Base-by-base conservation (phyloP, 1,140 invertebrate genomes). In the Drosophila lowei region DNA sequence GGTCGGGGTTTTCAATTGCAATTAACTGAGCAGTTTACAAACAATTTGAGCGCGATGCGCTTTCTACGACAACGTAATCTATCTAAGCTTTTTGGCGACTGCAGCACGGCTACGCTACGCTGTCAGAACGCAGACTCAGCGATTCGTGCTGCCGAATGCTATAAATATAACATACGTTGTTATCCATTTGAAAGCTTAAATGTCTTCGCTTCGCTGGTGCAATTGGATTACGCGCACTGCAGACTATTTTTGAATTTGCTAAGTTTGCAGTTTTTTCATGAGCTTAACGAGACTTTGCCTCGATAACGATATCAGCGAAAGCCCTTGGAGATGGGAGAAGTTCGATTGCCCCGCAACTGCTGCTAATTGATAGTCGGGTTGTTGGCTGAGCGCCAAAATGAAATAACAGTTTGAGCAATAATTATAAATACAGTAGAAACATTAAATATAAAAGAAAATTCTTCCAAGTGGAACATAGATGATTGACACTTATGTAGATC, bases 21-120 rank as follows among this genome's bases (percentile, higher is more conserved):
- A 38, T 38, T 38, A 38, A 38, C 67, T 86, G 60, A 54, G 30
- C 43, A 9, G 68, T 67, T 67, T 67, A 67, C 67, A 67, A 68
- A 68, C 65, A 57, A 68, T 25, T 49, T 38, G 11, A 38, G 43
- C 25, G 23, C 55, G 34, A 56, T 25, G 34, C 23, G 11, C 43
- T 67, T 67, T 23, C 43, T 15, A 15, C 16, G 25, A 25, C 16
- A 23, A 21, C 38, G 13, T 63, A 66, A 68, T 63, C 65, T 68
- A 56, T 25, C 4, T 6, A 68, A 68, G 65, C 65, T 68, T 28
- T 68, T n/a, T 15, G 30, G 43, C 23, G 34, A 38, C 16, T 21
- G 15, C 13, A 15, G 43, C 44, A 41, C 43, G 38, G 21, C 30
- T 43, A 11, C 44, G 34, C 16, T 47, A 23, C n/a, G n/a, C 43